A percentile compares a stretch with the other conserved stretches of the same genome.
Evolutionary conservation across 2,888 invertebrate species (phyloP).

Genomic region (Boloria euphrosyne): DNA sequence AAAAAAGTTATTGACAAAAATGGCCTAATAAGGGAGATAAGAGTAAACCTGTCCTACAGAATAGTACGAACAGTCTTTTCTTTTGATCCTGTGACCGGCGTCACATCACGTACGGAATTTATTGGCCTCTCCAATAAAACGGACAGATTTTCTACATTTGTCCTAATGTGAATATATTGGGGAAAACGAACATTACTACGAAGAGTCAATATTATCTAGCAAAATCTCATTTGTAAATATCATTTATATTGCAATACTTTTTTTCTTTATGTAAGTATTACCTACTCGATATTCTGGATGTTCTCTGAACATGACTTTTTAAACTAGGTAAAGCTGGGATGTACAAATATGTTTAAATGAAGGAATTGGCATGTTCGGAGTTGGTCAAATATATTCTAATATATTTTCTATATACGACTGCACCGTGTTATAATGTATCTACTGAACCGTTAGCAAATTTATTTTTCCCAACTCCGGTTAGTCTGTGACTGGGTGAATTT

Average conservation of each 20-base stretch:
- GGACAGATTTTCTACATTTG: conserved; percentile 67
- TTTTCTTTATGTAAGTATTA: background rate
- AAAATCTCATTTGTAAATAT: too few relatives aligned
- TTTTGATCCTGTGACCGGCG: conserved; percentile 57
- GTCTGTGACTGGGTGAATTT: conserved; percentile 68
- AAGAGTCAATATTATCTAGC: background rate
- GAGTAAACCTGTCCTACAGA: conserved; percentile 24
- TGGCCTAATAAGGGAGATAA: too few relatives aligned
- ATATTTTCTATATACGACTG: too few relatives aligned
- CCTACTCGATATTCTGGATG: background rate
- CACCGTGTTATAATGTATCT: background rate
- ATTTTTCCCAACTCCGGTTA: conserved; percentile 24
- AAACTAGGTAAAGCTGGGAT: background rate
- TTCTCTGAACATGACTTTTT: background rate
- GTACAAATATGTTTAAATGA: background rate
- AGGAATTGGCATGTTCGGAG: background rate
- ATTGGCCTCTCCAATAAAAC: conserved; percentile 72
- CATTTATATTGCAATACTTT: too few relatives aligned
- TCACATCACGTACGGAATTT: conserved; percentile 72
- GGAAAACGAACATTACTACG: conserved; percentile 1
- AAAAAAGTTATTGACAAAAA: too few relatives aligned
- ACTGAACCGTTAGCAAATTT: conserved; percentile 16
- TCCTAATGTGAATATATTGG: conserved; percentile 22
- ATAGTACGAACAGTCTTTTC: conserved; percentile 47
- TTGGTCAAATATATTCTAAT: too few relatives aligned